Evolutionary conservation across 2,888 invertebrate genomes (phyloP), one percentile per base, ranked within the genome.

Genomic region (Pollenia griseotomentosa): DNA sequence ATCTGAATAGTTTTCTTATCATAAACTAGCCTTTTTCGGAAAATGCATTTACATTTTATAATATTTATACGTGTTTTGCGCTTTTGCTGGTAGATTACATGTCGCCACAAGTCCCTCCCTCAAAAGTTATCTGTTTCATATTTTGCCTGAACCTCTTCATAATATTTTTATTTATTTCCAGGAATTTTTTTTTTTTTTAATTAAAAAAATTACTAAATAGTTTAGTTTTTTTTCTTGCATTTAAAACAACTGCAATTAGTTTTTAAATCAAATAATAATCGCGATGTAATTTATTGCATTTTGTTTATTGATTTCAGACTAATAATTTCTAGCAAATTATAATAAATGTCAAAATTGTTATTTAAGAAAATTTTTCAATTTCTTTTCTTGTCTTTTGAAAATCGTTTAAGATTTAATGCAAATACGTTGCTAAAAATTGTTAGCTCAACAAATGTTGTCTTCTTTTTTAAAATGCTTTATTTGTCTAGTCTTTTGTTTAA

Each of bases 291-390:
- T 44, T 68, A 14, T 68, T 23, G 23, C 57, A 44, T 75, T 51
- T 51, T 53, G 53, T 75, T 42, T 63, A 63, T 63, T 16, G 12
- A 63, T 19, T 42, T 55, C 6, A 16, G 14, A 44, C 1, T 7
- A 46, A 55, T 46, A 57, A 71, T 71, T 46, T 71, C 9, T 14
- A 57, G 23, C 8, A 44, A 75, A 23, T 23, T 23, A 23, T 23
- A 23, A 23, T 23, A 23, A 23, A 75, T 75, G 75, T 75, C 63
- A 65, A 12, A 75, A 51, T 75, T 65, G 75, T 51, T 44, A 53
- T 1, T 63, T 74, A 33, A 40, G 7, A 63, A 51, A 40, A 40
- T 51, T 61, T 61, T 16, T 66, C 44, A 53, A 7, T 23, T 23
- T 11, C 6, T 53, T 57, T 19, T 23, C 23, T 23, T 2, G 23